Conservation (phyloP, 2,888 invertebrate genomes). For the Lymantria monacha region DNA sequence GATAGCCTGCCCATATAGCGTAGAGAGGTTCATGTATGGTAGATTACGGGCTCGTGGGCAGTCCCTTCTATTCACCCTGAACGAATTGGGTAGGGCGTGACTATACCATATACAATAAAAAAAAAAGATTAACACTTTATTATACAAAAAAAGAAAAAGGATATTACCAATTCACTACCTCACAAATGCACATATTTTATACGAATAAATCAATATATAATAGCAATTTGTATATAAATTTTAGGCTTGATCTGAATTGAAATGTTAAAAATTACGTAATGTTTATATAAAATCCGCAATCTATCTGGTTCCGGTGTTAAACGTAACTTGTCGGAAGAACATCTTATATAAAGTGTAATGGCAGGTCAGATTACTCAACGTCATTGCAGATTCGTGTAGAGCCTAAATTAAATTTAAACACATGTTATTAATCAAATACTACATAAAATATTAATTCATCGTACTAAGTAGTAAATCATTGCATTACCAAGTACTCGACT, state of each 20-base stretch:
- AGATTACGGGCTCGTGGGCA: too few species aligned
- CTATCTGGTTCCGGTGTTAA: constrained; percentile 22
- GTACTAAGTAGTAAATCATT: too few species aligned
- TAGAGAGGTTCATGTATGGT: too few species aligned
- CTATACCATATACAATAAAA: too few species aligned
- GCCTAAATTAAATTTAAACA: neutral
- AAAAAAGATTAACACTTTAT: too few species aligned
- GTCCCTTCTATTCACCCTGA: too few species aligned
- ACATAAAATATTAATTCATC: neutral
- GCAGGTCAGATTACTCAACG: constrained; percentile 19
- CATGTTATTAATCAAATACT: neutral
- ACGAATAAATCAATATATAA: neutral
- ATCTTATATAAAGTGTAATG: constrained; percentile 24
- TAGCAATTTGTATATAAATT: constrained; percentile 5
- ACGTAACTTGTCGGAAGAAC: constrained; percentile 32
- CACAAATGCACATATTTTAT: too few species aligned
- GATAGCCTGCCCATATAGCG: too few species aligned
- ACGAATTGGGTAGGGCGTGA: too few species aligned
- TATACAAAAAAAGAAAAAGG: too few species aligned
- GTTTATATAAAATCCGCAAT: constrained; percentile 3
- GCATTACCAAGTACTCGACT: too few species aligned
- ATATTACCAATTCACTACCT: too few species aligned
- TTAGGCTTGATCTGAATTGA: constrained; percentile 5
- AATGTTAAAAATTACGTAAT: constrained; percentile 17
- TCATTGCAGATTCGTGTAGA: constrained; percentile 10